Percentiles rank a stretch among this genome's conserved stretches.
phyloP scores from a whole-genome alignment of 2,797 vertebrate species.

The Labroides dimidiatus region DNA sequence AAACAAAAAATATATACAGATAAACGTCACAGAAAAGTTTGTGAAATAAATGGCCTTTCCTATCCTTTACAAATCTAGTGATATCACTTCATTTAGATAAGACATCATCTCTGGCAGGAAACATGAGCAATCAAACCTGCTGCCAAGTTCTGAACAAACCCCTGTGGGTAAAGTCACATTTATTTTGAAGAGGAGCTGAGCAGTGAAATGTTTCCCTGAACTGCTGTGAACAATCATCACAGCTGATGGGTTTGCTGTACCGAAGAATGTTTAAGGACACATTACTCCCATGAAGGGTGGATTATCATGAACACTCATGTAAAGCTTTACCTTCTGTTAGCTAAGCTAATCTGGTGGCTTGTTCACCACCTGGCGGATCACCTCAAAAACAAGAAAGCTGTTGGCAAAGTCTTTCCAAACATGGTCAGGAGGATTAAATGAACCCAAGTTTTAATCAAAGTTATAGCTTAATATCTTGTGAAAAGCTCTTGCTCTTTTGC shows the following conservation, averaged over 20 bases:
- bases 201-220: background rate
- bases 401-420: background rate
- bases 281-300: background rate
- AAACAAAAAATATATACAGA: too few relatives aligned
- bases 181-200: background rate
- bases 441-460: background rate
- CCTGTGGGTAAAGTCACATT: background rate
- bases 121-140: background rate
- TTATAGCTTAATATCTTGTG: too few relatives aligned
- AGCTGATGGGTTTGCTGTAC: background rate
- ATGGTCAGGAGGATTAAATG: background rate
- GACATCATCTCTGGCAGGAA: background rate
- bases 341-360: background rate
- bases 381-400: background rate
- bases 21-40: too few relatives aligned
- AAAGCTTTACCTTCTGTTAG: background rate
- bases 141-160: background rate
- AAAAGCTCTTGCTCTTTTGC: too few relatives aligned
- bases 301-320: slow-evolving; percentile 6
- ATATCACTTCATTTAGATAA: background rate
- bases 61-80: too few relatives aligned
- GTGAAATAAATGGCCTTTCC: too few relatives aligned
- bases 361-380: background rate
- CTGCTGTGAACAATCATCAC: slow-evolving; percentile 3
- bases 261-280: background rate